Conservation (phyloP, 2,797 vertebrate species). For the Lutjanus campechanus region DNA sequence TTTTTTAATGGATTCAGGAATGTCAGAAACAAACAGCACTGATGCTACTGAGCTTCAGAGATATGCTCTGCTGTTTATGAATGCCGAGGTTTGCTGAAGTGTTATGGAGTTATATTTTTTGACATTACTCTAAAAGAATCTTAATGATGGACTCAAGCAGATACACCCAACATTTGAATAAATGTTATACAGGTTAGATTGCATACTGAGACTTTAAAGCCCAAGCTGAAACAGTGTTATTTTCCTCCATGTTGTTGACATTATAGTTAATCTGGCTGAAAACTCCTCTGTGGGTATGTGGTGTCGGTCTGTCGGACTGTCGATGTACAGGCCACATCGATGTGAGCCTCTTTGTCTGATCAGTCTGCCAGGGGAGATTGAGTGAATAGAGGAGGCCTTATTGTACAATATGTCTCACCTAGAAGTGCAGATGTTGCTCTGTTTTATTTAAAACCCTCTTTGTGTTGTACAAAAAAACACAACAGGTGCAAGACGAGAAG, state of each 20-base stretch:
- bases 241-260: constrained; percentile 7
- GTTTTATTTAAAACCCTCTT: constrained; percentile 10
- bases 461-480: constrained; percentile 15
- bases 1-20: constrained; percentile 34
- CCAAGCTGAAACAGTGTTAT: neutral
- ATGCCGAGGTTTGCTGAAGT: constrained; percentile 18
- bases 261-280: constrained; percentile 13
- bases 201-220: neutral
- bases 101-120: constrained; percentile 20
- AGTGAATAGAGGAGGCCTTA: constrained; percentile 14
- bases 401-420: constrained; percentile 8
- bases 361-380: constrained; percentile 14
- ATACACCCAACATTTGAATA: neutral
- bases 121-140: constrained; percentile 1
- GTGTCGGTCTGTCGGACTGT: constrained; percentile 15
- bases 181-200: neutral
- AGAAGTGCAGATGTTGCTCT: constrained; percentile 17
- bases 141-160: constrained; percentile 4
- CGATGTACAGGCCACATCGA: constrained; percentile 24
- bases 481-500: neutral
- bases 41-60: constrained; percentile 11
- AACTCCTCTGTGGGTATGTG: constrained; percentile 13
- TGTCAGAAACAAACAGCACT: constrained; percentile 30
- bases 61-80: constrained; percentile 6
- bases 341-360: constrained; percentile 36